Percentiles rank a stretch among this genome's conserved stretches.
Evolutionary conservation across 2,113 vertebrate species (phyloP).

Genomic region (Numida meleagris): DNA sequence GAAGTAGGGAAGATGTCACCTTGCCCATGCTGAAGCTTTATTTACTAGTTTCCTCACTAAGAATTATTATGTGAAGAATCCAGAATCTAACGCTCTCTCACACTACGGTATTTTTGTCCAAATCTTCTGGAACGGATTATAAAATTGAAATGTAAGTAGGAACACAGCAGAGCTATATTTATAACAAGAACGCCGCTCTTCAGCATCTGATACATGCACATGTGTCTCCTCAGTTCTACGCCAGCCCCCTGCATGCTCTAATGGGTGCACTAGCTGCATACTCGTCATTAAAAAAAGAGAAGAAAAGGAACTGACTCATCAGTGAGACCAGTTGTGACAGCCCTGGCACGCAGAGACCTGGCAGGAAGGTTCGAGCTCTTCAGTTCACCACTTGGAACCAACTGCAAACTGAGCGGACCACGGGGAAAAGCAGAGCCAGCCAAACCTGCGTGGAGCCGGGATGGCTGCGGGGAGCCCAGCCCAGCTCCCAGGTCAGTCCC

Average conservation of each 20-base stretch:
- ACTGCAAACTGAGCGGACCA: not conserved
- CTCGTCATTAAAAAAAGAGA: conserved; percentile 13
- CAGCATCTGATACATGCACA: conserved; percentile 61
- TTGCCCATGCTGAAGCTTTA: conserved; percentile 39
- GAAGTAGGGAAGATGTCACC: conserved; percentile 46
- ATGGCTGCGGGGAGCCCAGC: not conserved
- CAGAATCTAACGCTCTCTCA: conserved; percentile 36
- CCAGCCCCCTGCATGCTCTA: conserved; percentile 28
- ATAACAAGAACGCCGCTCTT: conserved; percentile 40
- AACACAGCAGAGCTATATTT: conserved; percentile 57
- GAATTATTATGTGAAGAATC: conserved; percentile 64
- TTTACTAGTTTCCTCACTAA: conserved; percentile 54
- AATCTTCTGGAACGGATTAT: conserved; percentile 62
- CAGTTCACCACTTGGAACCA: not conserved
- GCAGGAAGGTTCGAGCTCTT: conserved; percentile 18
- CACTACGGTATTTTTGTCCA: conserved; percentile 58
- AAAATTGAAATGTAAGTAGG: conserved; percentile 69
- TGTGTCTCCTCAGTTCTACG: conserved; percentile 63
- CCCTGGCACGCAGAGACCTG: conserved; percentile 2
- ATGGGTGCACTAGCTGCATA: conserved; percentile 39
- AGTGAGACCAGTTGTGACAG: conserved; percentile 56
- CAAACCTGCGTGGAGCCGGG: not conserved
- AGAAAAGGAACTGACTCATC: conserved; percentile 50
- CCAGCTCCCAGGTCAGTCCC: not conserved
- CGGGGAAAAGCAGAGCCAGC: rapidly evolving